Evolutionary conservation across 53 echinoderm and acorn worm species (phyloP).

Genomic region (Astropecten irregularis): DNA sequence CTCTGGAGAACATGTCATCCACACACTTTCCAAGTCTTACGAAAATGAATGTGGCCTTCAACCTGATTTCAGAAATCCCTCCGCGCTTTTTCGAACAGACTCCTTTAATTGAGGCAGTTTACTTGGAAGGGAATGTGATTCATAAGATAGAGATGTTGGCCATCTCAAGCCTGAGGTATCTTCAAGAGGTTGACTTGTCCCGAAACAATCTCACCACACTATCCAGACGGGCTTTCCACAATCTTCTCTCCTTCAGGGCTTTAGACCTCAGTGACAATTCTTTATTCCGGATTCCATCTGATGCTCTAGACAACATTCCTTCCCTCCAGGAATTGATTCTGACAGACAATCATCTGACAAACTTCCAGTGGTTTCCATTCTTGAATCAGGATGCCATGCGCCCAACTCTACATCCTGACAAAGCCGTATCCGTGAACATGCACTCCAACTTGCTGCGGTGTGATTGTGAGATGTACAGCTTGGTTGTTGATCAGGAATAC

Average conservation of each 20-base stretch:
- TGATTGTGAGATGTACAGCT: slow-evolving; percentile 40
- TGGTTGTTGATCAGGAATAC: slow-evolving; percentile 1
- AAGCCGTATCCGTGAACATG: slow-evolving; percentile 15
- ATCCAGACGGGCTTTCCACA: slow-evolving; percentile 8
- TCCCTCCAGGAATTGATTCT: slow-evolving; percentile 11
- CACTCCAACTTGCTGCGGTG: slow-evolving; percentile 21
- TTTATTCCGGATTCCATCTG: neutral
- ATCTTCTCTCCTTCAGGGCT: neutral
- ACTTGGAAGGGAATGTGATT: slow-evolving; percentile 25
- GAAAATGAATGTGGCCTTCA: slow-evolving; percentile 22
- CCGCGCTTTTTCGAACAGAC: slow-evolving; percentile 6
- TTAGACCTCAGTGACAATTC: slow-evolving; percentile 37
- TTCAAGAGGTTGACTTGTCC: slow-evolving; percentile 15
- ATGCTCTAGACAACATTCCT: slow-evolving; percentile 6
- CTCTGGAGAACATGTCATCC: slow-evolving; percentile 27
- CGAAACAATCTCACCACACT: slow-evolving; percentile 32
- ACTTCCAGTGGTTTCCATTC: slow-evolving; percentile 17
- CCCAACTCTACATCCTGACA: neutral
- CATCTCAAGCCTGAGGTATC: slow-evolving; percentile 24
- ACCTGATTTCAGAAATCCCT: slow-evolving; percentile 16
- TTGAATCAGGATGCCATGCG: neutral
- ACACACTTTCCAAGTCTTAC: neutral
- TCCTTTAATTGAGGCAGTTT: slow-evolving; percentile 7
- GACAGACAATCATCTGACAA: slow-evolving; percentile 4
- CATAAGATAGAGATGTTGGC: neutral